These are phyloP conservation scores for Tinamus guttatus DNA, from an alignment of 2,113 vertebrate genomes.

Conservation along the genomic window DNA sequence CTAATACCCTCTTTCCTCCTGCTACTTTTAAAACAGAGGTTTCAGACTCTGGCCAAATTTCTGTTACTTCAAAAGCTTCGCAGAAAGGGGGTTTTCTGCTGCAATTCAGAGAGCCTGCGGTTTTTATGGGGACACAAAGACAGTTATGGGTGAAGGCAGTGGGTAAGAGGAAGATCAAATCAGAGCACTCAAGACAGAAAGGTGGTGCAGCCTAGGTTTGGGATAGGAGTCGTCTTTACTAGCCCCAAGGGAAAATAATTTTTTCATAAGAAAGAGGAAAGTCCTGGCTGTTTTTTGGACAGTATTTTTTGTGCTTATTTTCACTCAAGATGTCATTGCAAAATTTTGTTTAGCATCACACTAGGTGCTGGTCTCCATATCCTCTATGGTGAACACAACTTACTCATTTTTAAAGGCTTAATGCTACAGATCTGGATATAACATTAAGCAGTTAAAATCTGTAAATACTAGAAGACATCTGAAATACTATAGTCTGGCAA, in stretches of 20 bases:
- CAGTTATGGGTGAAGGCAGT: background rate
- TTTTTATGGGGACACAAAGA: background rate
- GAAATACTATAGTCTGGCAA: background rate
- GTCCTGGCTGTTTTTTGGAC: background rate
- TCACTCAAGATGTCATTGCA: background rate
- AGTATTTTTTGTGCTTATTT: background rate
- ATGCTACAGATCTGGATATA: background rate
- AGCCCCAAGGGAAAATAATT: too few species aligned
- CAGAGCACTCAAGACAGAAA: background rate
- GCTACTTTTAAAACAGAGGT: background rate
- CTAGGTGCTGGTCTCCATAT: background rate
- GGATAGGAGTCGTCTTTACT: background rate
- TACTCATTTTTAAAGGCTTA: background rate
- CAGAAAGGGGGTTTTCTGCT: background rate
- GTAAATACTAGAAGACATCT: background rate
- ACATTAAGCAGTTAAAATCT: background rate
- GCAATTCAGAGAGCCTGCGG: fast-evolving
- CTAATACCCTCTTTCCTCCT: background rate
- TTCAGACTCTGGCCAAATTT: background rate
- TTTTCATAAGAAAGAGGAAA: background rate
- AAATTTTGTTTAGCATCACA: background rate
- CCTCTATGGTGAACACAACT: background rate
- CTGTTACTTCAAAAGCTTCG: background rate
- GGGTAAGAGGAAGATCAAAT: background rate
- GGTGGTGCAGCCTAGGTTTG: background rate